A percentile compares a stretch with the other conserved stretches of the same genome.
phyloP scores from a whole-genome alignment of 2,888 invertebrate genomes.

The Epiblema foenella region DNA sequence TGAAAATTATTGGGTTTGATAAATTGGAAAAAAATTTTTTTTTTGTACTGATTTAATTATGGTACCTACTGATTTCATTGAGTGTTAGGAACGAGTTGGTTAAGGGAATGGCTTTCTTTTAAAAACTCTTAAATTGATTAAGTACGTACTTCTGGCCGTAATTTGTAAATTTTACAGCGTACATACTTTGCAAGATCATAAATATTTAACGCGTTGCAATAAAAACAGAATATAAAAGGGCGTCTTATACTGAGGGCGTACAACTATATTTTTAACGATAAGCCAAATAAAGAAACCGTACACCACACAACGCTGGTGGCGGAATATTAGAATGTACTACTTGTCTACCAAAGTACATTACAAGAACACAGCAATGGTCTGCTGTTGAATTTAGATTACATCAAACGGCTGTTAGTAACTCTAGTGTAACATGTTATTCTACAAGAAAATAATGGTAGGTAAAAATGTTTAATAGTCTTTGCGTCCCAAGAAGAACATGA shows the following conservation, averaged over 20 bases:
- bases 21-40: too few relatives aligned
- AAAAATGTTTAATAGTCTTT: not conserved
- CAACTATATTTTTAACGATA: slow-evolving; percentile 9
- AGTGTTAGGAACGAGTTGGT: not conserved
- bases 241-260: slow-evolving; percentile 13
- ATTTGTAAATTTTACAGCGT: not conserved
- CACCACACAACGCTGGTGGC: slow-evolving; percentile 11
- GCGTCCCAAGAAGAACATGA: not conserved
- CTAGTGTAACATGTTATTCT: not conserved
- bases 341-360: not conserved
- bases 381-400: not conserved
- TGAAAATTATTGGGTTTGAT: too few relatives aligned
- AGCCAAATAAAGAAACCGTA: slow-evolving; percentile 14
- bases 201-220: slow-evolving; percentile 17
- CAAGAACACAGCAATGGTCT: not conserved
- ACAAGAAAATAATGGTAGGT: too few relatives aligned
- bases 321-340: not conserved
- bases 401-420: not conserved
- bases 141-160: not conserved
- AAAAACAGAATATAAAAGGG: slow-evolving; percentile 5
- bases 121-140: not conserved
- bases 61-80: too few relatives aligned
- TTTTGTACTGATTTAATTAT: too few relatives aligned
- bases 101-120: not conserved
- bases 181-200: slow-evolving; percentile 2